Evolutionary conservation across 2,888 invertebrate genomes (phyloP).

Genomic region (Drosophila melanocephala): DNA sequence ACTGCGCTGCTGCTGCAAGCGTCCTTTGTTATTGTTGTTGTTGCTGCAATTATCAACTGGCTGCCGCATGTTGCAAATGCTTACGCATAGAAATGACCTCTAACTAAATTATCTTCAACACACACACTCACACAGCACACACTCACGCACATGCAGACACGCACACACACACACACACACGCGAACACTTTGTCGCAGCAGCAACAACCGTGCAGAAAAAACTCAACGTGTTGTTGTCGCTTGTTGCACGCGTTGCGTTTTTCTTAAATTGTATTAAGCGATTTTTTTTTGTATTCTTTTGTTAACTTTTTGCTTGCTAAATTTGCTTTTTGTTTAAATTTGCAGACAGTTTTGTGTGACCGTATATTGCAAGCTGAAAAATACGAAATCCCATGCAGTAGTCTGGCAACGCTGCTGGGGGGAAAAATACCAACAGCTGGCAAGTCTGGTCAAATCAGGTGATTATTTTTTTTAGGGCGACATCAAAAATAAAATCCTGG

Average conservation of each 20-base stretch:
- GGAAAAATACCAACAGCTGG: slow-evolving; percentile 31
- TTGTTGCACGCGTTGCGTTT: slow-evolving; percentile 43
- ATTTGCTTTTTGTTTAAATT: slow-evolving; percentile 74
- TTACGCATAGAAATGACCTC: slow-evolving; percentile 68
- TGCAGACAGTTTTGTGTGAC: slow-evolving; percentile 65
- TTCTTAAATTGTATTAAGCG: slow-evolving; percentile 19
- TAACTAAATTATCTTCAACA: slow-evolving; percentile 60
- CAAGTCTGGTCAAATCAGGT: background rate
- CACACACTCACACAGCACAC: slow-evolving; percentile 31
- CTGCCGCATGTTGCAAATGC: slow-evolving; percentile 72
- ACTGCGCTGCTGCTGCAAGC: slow-evolving; percentile 48
- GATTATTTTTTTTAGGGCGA: background rate
- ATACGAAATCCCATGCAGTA: slow-evolving; percentile 3
- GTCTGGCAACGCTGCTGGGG: slow-evolving; percentile 31
- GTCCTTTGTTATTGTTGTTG: slow-evolving; percentile 55
- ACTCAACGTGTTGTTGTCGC: slow-evolving; percentile 17
- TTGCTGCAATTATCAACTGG: slow-evolving; percentile 45
- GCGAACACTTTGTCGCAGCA: slow-evolving; percentile 52
- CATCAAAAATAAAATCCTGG: slow-evolving; percentile 6
- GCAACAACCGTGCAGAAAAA: slow-evolving; percentile 34
- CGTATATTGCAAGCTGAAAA: slow-evolving; percentile 19
- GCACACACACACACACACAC: slow-evolving; percentile 27
- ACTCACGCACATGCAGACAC: slow-evolving; percentile 19
- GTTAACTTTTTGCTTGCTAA: slow-evolving; percentile 42
- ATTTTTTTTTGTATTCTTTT: slow-evolving; percentile 24